Base-by-base conservation (phyloP, 2,888 invertebrate species). In the Meiosimyza decipiens region DNA sequence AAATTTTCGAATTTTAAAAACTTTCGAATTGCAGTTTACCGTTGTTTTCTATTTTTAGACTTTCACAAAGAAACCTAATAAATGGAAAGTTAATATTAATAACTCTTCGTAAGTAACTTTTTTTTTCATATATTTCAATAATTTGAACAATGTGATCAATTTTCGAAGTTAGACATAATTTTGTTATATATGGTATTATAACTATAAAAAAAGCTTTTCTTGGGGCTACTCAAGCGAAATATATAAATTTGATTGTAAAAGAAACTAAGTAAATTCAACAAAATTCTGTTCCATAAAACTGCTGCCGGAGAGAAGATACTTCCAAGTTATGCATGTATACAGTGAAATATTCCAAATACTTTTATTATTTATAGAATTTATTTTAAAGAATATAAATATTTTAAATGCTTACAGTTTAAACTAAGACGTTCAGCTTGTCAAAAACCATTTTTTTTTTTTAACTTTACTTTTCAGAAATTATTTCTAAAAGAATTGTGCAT, bases 401-500 rank as follows among this genome's bases (percentile, higher is more conserved):
- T 40, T 40, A 40, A 7, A 40, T 40, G 40, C 40, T 40, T 40
- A 40, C 6, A 40, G 9, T 40, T 40, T 40, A 9, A 40, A 40
- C 40, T 40, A 7, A 40, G 40, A 40, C 40, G 40, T 40, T 40
- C 40, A 40, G 40, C 40, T 40, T 40, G 9, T 40, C 40, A 40
- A 40, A 40, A 9, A 40, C 9, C 40, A 9, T 40, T 22, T 13
- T 18, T 49, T 59, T 57, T 59, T 33, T 18, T 13, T 28, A 47
- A 12, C 40, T 11, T 57, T 49, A 15, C 16, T 18, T 68, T 55
- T 28, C 40, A 11, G 12, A 18, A 40, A 54, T 22, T 66, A 22
- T 18, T 63, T 70, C 55, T 71, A 73, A 74, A 74, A 73, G 59
- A 71, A 73, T 73, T 75, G 75, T 75, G 75, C 75, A 75, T 72